phyloP scores from a whole-genome alignment of 2,888 invertebrate genomes.

The Orthonevra nobilis region DNA sequence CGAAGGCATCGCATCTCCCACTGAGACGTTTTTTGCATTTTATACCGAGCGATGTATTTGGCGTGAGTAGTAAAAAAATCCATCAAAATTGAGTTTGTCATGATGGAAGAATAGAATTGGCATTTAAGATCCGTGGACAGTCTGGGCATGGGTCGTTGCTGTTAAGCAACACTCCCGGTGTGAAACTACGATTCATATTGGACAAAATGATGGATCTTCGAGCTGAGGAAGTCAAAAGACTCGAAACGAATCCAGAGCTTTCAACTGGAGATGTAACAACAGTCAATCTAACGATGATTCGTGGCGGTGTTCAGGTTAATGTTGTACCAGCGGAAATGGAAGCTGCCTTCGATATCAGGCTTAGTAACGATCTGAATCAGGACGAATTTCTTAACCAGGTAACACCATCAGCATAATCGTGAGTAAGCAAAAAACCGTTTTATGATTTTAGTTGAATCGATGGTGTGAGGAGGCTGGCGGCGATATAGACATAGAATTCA shows the following conservation, averaged over 20 bases:
- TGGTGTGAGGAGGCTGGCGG: slow-evolving; percentile 87
- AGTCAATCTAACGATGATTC: slow-evolving; percentile 85
- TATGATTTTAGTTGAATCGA: slow-evolving; percentile 72
- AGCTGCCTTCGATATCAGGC: slow-evolving; percentile 85
- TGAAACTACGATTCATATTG: slow-evolving; percentile 84
- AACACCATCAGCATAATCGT: slow-evolving; percentile 15
- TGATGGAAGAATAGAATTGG: slow-evolving; percentile 65
- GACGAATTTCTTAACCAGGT: slow-evolving; percentile 83
- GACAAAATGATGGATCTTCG: slow-evolving; percentile 84
- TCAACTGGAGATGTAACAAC: slow-evolving; percentile 86
- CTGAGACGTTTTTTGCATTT: slow-evolving; percentile 83
- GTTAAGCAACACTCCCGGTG: slow-evolving; percentile 85
- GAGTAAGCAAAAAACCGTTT: neutral
- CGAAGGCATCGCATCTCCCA: slow-evolving; percentile 87
- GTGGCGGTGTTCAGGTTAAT: slow-evolving; percentile 90
- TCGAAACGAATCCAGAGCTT: slow-evolving; percentile 79
- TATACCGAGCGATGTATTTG: slow-evolving; percentile 84
- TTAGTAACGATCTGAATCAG: slow-evolving; percentile 81
- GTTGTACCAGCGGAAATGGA: slow-evolving; percentile 88
- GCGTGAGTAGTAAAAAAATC: slow-evolving; percentile 81
- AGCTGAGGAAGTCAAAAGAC: slow-evolving; percentile 81
- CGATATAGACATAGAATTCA: slow-evolving; percentile 84
- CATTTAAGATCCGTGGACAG: slow-evolving; percentile 83
- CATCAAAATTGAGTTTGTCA: neutral
- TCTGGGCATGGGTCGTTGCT: slow-evolving; percentile 89